A percentile compares a stretch with the other conserved stretches of the same genome.
Conservation (phyloP, 1,140 invertebrate genomes). For the Diuraphis noxia region DNA sequence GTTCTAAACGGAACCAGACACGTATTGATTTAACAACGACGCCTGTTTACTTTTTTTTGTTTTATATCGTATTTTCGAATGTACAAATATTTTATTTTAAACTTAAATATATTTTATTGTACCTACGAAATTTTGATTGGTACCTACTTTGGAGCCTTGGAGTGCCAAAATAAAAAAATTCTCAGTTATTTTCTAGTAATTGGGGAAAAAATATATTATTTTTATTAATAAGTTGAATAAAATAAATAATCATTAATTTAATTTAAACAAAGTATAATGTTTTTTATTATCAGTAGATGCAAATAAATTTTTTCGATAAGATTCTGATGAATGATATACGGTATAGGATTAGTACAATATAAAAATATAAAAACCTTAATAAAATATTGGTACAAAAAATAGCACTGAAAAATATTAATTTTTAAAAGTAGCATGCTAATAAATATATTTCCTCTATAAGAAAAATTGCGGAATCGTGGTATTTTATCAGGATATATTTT, state of each 20-base stretch:
- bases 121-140: not conserved
- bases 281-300: not conserved
- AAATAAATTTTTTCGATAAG: not conserved
- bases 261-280: not conserved
- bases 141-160: no score
- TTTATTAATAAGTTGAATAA: no score
- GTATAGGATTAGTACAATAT: not conserved
- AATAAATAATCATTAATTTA: not conserved
- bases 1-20: not conserved
- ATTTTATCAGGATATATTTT: no score
- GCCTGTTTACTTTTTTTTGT: not conserved
- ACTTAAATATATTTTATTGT: not conserved
- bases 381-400: not conserved
- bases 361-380: not conserved
- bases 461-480: no score
- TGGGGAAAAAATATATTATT: no score
- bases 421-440: no score
- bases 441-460: no score
- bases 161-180: not conserved
- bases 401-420: not conserved
- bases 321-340: not conserved
- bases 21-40: not conserved
- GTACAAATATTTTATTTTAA: not conserved
- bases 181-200: not conserved
- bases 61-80: not conserved